Conservation (phyloP, 2,797 vertebrate species). For the Sternarchorhynchus goeldii region DNA sequence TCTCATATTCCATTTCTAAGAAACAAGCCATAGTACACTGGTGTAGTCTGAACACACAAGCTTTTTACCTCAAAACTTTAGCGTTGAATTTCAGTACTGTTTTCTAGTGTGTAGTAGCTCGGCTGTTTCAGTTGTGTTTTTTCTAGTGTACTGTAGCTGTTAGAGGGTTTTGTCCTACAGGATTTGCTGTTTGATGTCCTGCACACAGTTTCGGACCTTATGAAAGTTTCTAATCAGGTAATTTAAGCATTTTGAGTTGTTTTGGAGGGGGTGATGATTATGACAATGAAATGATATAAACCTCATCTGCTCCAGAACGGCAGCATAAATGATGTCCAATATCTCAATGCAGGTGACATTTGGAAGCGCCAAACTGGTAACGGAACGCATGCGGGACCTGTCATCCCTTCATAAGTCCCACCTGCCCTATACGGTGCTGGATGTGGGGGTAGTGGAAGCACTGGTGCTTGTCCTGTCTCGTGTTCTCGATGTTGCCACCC, state of each 20-base stretch:
- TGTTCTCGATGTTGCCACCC: slow-evolving; percentile 63
- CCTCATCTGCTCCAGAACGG: neutral
- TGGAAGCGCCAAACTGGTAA: slow-evolving; percentile 63
- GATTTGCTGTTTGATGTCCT: slow-evolving; percentile 66
- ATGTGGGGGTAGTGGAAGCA: slow-evolving; percentile 51
- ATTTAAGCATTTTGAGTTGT: slow-evolving; percentile 20
- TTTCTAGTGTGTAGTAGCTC: too few species aligned
- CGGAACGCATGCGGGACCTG: slow-evolving; percentile 54
- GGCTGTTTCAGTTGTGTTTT: too few species aligned
- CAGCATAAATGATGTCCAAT: neutral
- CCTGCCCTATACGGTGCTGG: neutral
- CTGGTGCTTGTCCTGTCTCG: slow-evolving; percentile 70
- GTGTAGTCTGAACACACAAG: neutral
- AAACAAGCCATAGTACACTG: too few species aligned
- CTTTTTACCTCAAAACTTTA: neutral
- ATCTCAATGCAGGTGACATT: slow-evolving; percentile 69
- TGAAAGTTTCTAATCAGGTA: slow-evolving; percentile 73
- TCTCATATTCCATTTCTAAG: too few species aligned
- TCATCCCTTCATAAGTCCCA: slow-evolving; percentile 38
- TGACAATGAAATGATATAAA: neutral
- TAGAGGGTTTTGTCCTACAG: slow-evolving; percentile 58
- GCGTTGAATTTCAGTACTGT: neutral
- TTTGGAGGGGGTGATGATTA: neutral
- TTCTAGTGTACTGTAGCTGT: neutral
- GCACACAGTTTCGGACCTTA: slow-evolving; percentile 68